Percentiles rank a stretch among this genome's conserved stretches.
phyloP scores from a whole-genome alignment of 2,888 invertebrate species.

The Liodrosophila aerea region DNA sequence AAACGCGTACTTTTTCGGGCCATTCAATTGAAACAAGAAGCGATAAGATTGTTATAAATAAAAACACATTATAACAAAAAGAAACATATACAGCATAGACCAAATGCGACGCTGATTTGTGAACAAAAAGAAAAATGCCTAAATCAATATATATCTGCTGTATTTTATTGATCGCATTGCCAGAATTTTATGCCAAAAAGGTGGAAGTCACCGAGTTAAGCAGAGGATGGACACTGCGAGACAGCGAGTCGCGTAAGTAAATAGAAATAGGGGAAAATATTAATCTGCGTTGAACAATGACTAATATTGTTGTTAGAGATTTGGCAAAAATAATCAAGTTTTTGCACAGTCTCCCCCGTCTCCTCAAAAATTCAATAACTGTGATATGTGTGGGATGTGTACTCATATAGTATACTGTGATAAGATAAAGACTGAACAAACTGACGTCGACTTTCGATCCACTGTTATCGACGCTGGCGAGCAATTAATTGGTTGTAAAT shows the following conservation, averaged over 20 bases:
- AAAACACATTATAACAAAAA: slow-evolving; percentile 15
- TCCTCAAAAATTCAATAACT: slow-evolving; percentile 16
- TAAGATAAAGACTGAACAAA: slow-evolving; percentile 49
- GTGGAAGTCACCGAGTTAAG: slow-evolving; percentile 66
- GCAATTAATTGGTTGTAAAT: slow-evolving; percentile 60
- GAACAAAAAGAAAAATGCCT: slow-evolving; percentile 35
- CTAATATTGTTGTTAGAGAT: slow-evolving; percentile 13
- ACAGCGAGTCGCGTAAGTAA: slow-evolving; percentile 72
- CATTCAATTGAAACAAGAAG: neutral
- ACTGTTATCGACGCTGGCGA: slow-evolving; percentile 26
- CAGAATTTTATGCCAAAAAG: slow-evolving; percentile 35
- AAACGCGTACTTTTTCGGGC: neutral
- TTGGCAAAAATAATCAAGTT: slow-evolving; percentile 35
- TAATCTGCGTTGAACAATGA: neutral
- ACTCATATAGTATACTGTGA: slow-evolving; percentile 18
- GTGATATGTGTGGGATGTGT: slow-evolving; percentile 2
- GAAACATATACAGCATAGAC: slow-evolving; percentile 12
- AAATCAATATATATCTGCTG: slow-evolving; percentile 14
- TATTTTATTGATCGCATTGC: slow-evolving; percentile 14
- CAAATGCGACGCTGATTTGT: slow-evolving; percentile 10
- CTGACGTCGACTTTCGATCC: slow-evolving; percentile 36
- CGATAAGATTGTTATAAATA: slow-evolving; percentile 45
- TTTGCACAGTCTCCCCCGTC: slow-evolving; percentile 30
- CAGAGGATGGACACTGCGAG: slow-evolving; percentile 69
- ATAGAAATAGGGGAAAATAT: rapidly evolving